Evolutionary conservation across 2,113 vertebrate genomes (phyloP), one percentile per base, ranked within the genome.

Genomic region (Heterochromis multidens): DNA sequence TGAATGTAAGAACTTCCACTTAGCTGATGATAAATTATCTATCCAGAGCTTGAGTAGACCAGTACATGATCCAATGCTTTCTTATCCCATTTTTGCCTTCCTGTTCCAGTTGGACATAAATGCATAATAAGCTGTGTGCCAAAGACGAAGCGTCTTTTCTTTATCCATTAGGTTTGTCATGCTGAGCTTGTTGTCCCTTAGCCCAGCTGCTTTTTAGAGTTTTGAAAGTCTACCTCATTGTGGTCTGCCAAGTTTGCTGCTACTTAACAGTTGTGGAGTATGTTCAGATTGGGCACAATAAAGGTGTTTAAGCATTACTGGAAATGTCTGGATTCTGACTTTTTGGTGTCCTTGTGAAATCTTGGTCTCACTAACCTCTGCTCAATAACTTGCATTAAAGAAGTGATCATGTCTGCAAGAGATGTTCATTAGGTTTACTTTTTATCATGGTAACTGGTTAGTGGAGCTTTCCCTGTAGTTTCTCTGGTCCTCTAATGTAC

Each of bases 141-240:
- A 98, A 99, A 98, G 98, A 98, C 96, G 83, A 96, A 93, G 94
- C 96, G 96, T 97, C 96, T 95, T 94, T 93, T 89, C 87, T 92
- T 96, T 94, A 88, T 85, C 85, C 80, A 84, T 93, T 95, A 88
- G 80, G 84, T 95, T 94, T 95, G 93, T 95, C 96, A 95, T 94
- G 97, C 97, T 98, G 97, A 98, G 97, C 97, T 97, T 92, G 95
- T 97, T 96, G 96, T 97, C 95, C 60, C 94, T 95, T 97, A 96
- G 97, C 97, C 97, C 97, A 97, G 97, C 97, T 98, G 97, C 98
- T 98, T 96, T 98, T 99, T 97, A 96, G 94, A 97, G 97, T 98
- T 94, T 93, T 97, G 97, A 97, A 98, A 97, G 98, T 99, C 98
- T 99, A 99, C 99, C 99, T 99, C 99, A 99, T 97, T 98, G 98